A percentile compares a stretch with the other conserved stretches of the same genome.
These are phyloP conservation scores for Caenorhabditis afra DNA, from an alignment of 2,888 invertebrate genomes.

Conservation along the genomic window DNA sequence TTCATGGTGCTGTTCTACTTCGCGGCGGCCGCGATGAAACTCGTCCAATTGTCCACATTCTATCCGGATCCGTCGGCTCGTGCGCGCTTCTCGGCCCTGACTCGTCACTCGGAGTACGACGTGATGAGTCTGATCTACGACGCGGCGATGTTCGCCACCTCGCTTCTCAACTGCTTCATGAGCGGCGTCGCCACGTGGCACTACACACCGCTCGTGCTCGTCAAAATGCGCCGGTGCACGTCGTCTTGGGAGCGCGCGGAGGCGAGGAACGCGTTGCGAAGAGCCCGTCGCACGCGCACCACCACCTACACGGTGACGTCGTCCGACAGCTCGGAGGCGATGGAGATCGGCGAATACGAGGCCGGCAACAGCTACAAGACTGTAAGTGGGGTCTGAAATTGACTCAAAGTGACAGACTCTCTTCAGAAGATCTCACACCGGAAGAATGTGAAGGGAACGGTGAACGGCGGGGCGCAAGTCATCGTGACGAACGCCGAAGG, in stretches of 20 bases:
- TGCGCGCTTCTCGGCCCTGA: background rate
- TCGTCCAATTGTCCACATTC: conserved; percentile 4
- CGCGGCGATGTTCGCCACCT: conserved; percentile 6
- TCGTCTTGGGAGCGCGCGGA: background rate
- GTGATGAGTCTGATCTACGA: conserved; percentile 28
- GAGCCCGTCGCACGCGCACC: too few species aligned
- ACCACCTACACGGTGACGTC: too few species aligned
- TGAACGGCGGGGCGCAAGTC: too few species aligned
- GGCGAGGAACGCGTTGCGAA: conserved; percentile 24
- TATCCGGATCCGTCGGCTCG: conserved; percentile 1
- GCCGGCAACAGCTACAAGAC: too few species aligned
- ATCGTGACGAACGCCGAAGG: too few species aligned
- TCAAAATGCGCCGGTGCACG: conserved; percentile 39
- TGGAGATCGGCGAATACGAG: too few species aligned
- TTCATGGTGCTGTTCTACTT: conserved; percentile 29
- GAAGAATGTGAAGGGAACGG: too few species aligned
- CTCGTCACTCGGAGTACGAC: conserved; percentile 25
- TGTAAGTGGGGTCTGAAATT: too few species aligned
- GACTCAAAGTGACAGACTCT: too few species aligned
- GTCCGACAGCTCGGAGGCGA: too few species aligned
- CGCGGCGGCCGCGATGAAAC: conserved; percentile 7
- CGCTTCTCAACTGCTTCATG: conserved; percentile 12
- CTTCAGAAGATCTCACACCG: too few species aligned
- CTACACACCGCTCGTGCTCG: conserved; percentile 39
- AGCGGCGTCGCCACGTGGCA: conserved; percentile 30